A percentile compares a stretch with the other conserved stretches of the same genome.
phyloP scores from a whole-genome alignment of 2,888 invertebrate species.

The Elmis aenea region DNA sequence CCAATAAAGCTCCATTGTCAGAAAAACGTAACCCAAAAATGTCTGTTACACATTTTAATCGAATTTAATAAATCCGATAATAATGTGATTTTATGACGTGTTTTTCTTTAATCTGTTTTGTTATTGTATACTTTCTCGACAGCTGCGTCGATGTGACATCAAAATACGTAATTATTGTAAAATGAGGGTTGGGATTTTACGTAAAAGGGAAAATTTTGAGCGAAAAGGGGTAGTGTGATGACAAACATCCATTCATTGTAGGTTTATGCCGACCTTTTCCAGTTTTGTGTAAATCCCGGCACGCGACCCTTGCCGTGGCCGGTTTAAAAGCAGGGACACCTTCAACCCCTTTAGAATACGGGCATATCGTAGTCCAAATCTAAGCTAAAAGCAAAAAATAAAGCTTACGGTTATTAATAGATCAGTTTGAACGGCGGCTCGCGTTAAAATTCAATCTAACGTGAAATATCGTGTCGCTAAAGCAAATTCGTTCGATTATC shows the following conservation, averaged over 20 bases:
- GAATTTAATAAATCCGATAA: constrained; percentile 22
- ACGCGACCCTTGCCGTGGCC: constrained; percentile 19
- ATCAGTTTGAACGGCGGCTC: no score
- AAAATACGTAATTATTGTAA: constrained; percentile 47
- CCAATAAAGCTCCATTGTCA: no score
- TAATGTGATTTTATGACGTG: constrained; percentile 30
- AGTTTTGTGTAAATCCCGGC: constrained; percentile 28
- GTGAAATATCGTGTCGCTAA: no score
- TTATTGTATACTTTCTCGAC: constrained; percentile 36
- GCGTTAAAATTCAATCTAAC: no score
- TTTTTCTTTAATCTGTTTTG: constrained; percentile 39
- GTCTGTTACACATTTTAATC: constrained; percentile 15
- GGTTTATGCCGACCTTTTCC: constrained; percentile 23
- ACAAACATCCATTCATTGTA: constrained; percentile 37
- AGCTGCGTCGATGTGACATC: constrained; percentile 41
- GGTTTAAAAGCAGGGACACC: constrained; percentile 5
- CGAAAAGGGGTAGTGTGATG: constrained; percentile 43
- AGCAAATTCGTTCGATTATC: no score
- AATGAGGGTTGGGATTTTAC: constrained; percentile 44
- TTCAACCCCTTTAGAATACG: constrained; percentile 6
- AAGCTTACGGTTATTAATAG: no score
- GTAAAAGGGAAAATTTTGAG: constrained; percentile 42
- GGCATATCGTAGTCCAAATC: no score
- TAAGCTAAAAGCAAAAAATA: no score
- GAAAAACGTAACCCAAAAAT: constrained; percentile 7